Percentiles rank a stretch among this genome's conserved stretches.
phyloP scores from a whole-genome alignment of 2,113 vertebrate genomes.

The Helogale parvula region DNA sequence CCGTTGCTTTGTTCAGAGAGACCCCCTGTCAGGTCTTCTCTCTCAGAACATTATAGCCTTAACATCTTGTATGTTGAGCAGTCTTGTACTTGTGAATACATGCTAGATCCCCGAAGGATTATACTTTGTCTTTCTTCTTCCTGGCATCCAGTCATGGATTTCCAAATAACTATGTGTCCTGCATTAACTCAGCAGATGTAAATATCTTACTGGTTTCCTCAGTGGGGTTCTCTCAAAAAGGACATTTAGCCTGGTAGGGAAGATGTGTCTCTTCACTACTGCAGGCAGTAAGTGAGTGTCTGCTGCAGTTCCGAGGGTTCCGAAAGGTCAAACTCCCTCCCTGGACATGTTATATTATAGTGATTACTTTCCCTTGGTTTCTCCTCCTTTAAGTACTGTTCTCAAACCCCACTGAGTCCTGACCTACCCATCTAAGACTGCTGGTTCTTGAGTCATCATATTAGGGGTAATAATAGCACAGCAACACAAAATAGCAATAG shows the following conservation, averaged over 20 bases:
- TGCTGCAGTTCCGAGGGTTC: background rate
- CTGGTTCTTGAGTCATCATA: background rate
- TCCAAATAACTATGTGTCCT: background rate
- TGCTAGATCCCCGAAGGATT: background rate
- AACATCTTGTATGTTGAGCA: background rate
- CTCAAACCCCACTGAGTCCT: background rate
- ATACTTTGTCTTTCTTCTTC: background rate
- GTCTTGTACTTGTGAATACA: background rate
- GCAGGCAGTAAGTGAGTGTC: background rate
- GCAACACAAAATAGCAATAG: background rate
- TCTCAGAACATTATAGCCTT: background rate
- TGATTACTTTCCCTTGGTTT: slow-evolving; percentile 26
- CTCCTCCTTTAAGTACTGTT: slow-evolving; percentile 19
- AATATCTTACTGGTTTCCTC: slow-evolving; percentile 1
- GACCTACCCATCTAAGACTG: background rate
- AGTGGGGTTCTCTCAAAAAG: background rate
- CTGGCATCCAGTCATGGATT: background rate
- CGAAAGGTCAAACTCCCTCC: slow-evolving; percentile 43
- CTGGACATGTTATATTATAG: slow-evolving; percentile 38
- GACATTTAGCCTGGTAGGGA: slow-evolving; percentile 18
- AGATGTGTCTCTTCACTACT: background rate
- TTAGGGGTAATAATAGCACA: background rate
- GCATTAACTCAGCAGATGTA: background rate
- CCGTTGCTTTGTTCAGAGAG: background rate
- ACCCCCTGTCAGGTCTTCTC: background rate